Evolutionary conservation across 1,140 invertebrate species (phyloP).

Genomic region (Cyrtorhinus lividipennis): DNA sequence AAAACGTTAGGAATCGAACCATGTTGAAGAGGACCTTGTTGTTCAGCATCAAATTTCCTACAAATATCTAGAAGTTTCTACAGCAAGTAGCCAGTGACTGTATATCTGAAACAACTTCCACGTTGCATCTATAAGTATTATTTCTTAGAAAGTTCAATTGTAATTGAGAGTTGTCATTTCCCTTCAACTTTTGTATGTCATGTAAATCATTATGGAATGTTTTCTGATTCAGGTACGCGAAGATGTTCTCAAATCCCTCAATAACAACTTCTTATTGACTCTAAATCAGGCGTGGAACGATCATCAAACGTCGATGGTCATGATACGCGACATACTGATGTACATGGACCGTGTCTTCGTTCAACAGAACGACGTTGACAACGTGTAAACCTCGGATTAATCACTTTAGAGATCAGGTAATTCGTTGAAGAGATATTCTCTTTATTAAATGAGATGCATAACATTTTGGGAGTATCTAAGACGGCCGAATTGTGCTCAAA

Average conservation of each 20-base stretch:
- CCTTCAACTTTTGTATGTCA: too few species aligned
- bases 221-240: constrained; percentile 53
- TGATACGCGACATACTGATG: constrained; percentile 99
- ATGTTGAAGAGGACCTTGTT: too few species aligned
- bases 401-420: constrained; percentile 95
- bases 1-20: too few species aligned
- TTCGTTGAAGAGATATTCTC: neutral
- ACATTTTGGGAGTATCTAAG: too few species aligned
- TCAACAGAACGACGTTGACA: constrained; percentile 94
- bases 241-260: constrained; percentile 81
- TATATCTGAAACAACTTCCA: too few species aligned
- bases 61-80: too few species aligned
- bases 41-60: too few species aligned
- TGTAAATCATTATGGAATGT: neutral
- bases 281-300: constrained; percentile 98
- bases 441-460: neutral
- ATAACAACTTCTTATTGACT: constrained; percentile 96
- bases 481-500: too few species aligned
- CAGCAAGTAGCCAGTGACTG: too few species aligned
- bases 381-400: constrained; percentile 98
- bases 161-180: too few species aligned
- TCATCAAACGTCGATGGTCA: constrained; percentile 99
- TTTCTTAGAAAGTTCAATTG: too few species aligned
- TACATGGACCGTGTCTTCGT: constrained; percentile 99
- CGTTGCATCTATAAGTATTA: too few species aligned